These are phyloP conservation scores for Spea hammondii DNA, from an alignment of 2,797 vertebrate species.

Conservation along the genomic window DNA sequence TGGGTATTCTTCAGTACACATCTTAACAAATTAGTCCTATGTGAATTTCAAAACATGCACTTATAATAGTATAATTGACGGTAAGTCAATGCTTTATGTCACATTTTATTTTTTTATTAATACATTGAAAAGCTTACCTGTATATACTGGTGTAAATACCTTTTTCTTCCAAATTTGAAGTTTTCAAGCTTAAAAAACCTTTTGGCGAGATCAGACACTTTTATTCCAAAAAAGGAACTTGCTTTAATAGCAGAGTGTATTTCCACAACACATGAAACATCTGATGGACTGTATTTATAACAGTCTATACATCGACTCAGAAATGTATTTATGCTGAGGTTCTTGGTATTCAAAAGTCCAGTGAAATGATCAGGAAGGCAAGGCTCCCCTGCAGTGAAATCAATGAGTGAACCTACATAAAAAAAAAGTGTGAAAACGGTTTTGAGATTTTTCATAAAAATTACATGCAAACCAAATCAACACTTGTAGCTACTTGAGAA, in stretches of 20 bases:
- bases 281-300: slow-evolving; percentile 67
- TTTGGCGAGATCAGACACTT: slow-evolving; percentile 63
- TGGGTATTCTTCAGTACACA: no score
- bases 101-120: no score
- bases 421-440: not conserved
- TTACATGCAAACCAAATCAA: no score
- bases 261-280: slow-evolving; percentile 65
- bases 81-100: no score
- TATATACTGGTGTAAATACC: slow-evolving; percentile 76
- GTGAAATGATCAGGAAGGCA: slow-evolving; percentile 71
- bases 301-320: slow-evolving; percentile 52
- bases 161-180: slow-evolving; percentile 58
- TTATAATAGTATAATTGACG: no score
- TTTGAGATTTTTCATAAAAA: no score
- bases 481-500: no score
- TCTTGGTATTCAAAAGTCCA: slow-evolving; percentile 60
- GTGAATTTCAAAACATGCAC: no score
- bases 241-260: slow-evolving; percentile 68
- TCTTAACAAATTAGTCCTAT: no score
- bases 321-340: slow-evolving; percentile 55
- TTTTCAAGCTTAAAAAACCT: slow-evolving; percentile 65
- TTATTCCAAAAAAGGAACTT: slow-evolving; percentile 72
- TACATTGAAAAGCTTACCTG: slow-evolving; percentile 64
- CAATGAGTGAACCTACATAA: slow-evolving; percentile 54
- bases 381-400: slow-evolving; percentile 57